Evolutionary conservation across 2,888 invertebrate species (phyloP), one percentile per base, ranked within the genome.

Genomic region (Oligia latruncula): DNA sequence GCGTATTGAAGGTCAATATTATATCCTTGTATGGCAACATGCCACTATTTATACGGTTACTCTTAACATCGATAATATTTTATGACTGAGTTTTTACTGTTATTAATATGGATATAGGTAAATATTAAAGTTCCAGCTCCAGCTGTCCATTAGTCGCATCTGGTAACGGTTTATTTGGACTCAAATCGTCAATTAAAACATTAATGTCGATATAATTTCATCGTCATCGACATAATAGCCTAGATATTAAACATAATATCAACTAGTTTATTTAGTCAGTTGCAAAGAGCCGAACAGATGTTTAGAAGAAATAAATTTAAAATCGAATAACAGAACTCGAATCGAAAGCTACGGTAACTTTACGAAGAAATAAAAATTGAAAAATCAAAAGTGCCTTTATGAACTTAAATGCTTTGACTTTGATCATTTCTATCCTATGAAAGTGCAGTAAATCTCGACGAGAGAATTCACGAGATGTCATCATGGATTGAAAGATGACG

Each of bases 401-500:
- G 20, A 20, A 35, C 23, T 49, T 15, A 17, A 55, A 64, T 17
- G 17, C n/a, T 40, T 76, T 62, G 13, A 62, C 29, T 17, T 23
- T 55, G 35, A 83, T 77, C 29, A 76, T 78, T 70, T 62, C 52
- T 46, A 65, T 52, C 46, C 13, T 65, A 74, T 65, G 77, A 87
- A 87, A 82, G 68, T 67, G 49, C 75, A 46, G n/a, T 82, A 73
- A 82, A 87, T 87, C 77, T 78, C 13, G 11, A n/a, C 13, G 29
- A 60, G 71, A 71, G 40, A 71, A 40, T 71, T 60, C 60, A 58
- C 58, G 40, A 86, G 77, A 75, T 82, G 84, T 87, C 87, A 75
- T 68, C 80, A 74, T 29, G 75, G 65, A 77, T 82, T 86, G 76
- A 78, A 73, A 74, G 71, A 81, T 88, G 86, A 84, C 81, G 82